Conservation (phyloP, 2,888 invertebrate genomes). For the Tortricodes alternella region DNA sequence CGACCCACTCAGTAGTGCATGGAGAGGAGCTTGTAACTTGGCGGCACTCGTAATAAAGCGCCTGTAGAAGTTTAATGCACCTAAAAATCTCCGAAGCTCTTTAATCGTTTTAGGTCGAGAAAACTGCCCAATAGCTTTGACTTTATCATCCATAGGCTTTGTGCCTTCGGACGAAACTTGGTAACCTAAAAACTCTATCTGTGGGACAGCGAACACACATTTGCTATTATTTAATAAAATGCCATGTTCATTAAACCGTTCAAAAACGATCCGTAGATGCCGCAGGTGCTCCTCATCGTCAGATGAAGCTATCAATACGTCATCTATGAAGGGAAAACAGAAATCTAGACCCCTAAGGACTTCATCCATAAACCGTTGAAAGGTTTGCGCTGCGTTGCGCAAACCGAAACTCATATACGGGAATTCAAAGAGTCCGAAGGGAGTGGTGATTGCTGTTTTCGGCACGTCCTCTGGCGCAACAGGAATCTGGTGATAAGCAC, state of each 20-base stretch:
- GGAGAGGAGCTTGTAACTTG: too few species aligned
- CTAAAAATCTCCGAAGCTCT: too few species aligned
- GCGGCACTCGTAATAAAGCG: too few species aligned
- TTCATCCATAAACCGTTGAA: conserved; percentile 10
- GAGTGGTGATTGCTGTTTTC: not conserved
- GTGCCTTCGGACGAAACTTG: conserved; percentile 16
- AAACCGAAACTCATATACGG: not conserved
- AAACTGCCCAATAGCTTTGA: not conserved
- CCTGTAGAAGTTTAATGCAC: too few species aligned
- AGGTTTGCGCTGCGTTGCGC: conserved; percentile 1
- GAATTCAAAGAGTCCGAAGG: not conserved
- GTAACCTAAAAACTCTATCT: not conserved
- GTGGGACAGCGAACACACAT: not conserved
- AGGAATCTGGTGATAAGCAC: not conserved
- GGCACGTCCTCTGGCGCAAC: too few species aligned
- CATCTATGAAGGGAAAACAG: conserved; percentile 4
- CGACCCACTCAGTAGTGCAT: too few species aligned
- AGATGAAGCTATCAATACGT: not conserved
- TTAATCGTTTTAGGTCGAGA: not conserved
- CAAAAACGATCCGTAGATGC: conserved; percentile 30
- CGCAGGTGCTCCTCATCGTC: conserved; percentile 35
- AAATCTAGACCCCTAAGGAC: conserved; percentile 1
- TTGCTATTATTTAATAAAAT: not conserved
- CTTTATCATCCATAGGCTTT: conserved; percentile 29
- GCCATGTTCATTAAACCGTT: not conserved